phyloP scores from a whole-genome alignment of 2,113 vertebrate genomes.

The Lanius collurio region DNA sequence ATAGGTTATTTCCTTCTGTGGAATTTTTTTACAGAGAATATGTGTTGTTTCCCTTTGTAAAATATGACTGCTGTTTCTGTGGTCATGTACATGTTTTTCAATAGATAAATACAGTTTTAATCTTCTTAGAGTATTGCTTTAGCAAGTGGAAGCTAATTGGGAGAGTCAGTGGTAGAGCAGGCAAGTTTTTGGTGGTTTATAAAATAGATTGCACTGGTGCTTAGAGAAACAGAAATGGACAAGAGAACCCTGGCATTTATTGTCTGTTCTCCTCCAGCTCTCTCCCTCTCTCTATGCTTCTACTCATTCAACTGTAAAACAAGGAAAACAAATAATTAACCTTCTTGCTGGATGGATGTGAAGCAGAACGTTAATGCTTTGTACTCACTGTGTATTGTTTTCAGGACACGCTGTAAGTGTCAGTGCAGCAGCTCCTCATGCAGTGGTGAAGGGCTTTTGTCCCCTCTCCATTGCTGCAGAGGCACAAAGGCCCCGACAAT shows the following conservation, averaged over 20 bases:
- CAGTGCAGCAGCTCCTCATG: background rate
- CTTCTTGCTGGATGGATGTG: background rate
- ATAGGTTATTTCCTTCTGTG: background rate
- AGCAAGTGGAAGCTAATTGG: conserved; percentile 21
- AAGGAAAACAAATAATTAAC: conserved; percentile 61
- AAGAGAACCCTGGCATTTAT: conserved; percentile 40
- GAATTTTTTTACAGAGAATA: background rate
- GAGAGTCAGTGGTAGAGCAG: background rate
- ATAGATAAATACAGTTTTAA: conserved; percentile 12
- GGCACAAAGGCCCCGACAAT: background rate
- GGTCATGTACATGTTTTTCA: background rate
- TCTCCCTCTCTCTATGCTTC: background rate
- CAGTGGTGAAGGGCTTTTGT: background rate
- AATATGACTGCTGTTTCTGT: background rate
- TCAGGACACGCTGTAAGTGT: background rate
- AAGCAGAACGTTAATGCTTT: conserved; percentile 31
- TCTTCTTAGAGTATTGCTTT: background rate
- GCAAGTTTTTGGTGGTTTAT: background rate
- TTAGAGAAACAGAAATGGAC: background rate
- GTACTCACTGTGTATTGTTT: background rate
- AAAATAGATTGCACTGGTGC: background rate
- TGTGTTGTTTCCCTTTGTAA: background rate
- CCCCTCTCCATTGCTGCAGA: background rate
- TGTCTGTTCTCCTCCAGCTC: conserved; percentile 28
- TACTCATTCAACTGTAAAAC: conserved; percentile 50